Percentiles rank a stretch among this genome's conserved stretches.
Evolutionary conservation across 2,888 invertebrate genomes (phyloP).

Genomic region (Andrena bucephala): DNA sequence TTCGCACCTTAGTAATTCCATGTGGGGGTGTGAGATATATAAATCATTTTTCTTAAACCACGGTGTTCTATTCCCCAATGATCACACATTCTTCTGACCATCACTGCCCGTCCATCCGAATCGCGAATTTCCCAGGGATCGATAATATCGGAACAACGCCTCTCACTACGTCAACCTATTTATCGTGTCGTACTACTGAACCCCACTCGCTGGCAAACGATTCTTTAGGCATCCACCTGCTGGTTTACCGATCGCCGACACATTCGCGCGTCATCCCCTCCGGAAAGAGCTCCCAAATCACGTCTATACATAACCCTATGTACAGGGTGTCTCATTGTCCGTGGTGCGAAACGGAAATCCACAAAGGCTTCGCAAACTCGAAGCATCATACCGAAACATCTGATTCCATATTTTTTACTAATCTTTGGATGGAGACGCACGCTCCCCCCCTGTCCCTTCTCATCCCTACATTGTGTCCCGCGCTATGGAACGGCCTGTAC

Average conservation of each 20-base stretch:
- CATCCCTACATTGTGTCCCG: background rate
- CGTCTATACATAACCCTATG: background rate
- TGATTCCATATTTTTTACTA: background rate
- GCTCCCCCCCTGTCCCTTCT: background rate
- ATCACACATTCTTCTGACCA: background rate
- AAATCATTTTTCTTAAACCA: no score
- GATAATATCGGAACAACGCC: background rate
- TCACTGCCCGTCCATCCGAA: background rate
- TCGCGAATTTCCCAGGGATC: background rate
- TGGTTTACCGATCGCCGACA: background rate
- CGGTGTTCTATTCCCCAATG: no score
- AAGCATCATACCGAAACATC: no score
- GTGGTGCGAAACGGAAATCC: background rate
- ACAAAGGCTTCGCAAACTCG: no score
- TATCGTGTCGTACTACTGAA: slow-evolving; percentile 48
- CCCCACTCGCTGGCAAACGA: slow-evolving; percentile 4
- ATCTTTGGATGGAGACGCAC: background rate
- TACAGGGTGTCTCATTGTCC: background rate
- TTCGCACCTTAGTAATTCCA: no score
- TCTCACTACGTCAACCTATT: slow-evolving; percentile 23
- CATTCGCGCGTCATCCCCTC: background rate
- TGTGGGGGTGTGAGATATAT: no score
- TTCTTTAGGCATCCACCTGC: background rate
- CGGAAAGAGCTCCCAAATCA: slow-evolving; percentile 11
- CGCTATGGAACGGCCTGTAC: background rate